phyloP scores from a whole-genome alignment of 2,113 vertebrate genomes.

The Struthio camelus region DNA sequence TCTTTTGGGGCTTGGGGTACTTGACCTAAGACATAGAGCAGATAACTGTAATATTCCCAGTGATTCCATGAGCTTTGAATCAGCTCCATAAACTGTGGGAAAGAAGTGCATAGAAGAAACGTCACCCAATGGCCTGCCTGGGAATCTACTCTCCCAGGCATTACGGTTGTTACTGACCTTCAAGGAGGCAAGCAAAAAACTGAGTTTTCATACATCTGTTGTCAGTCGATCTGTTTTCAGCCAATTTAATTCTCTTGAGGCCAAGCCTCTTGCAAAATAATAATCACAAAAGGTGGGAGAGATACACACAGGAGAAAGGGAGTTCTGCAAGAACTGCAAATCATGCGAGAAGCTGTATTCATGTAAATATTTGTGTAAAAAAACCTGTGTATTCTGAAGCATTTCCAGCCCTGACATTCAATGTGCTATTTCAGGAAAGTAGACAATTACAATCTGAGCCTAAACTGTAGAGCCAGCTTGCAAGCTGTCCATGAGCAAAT shows the following conservation, averaged over 20 bases:
- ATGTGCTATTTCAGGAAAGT: not conserved
- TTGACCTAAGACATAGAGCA: not conserved
- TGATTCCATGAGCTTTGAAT: not conserved
- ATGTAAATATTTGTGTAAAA: not conserved
- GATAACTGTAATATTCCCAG: not conserved
- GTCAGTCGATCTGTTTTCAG: not conserved
- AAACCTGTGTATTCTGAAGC: not conserved
- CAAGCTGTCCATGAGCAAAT: not conserved
- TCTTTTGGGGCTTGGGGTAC: not conserved
- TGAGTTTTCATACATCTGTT: not conserved
- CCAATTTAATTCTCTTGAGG: not conserved
- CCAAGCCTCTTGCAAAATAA: accelerated
- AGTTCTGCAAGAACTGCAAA: not conserved
- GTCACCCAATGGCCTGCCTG: not conserved
- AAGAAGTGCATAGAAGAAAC: not conserved
- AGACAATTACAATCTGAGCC: not conserved
- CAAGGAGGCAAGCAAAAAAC: not conserved
- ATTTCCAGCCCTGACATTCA: not conserved
- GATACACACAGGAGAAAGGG: accelerated
- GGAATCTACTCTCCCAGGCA: not conserved
- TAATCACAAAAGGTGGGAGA: not conserved
- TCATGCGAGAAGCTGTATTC: not conserved
- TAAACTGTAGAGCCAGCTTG: not conserved
- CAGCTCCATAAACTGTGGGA: slow-evolving; percentile 12
- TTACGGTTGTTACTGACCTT: slow-evolving; percentile 8